Conservation (phyloP, 2,797 vertebrate genomes). For the Varecia variegata region DNA sequence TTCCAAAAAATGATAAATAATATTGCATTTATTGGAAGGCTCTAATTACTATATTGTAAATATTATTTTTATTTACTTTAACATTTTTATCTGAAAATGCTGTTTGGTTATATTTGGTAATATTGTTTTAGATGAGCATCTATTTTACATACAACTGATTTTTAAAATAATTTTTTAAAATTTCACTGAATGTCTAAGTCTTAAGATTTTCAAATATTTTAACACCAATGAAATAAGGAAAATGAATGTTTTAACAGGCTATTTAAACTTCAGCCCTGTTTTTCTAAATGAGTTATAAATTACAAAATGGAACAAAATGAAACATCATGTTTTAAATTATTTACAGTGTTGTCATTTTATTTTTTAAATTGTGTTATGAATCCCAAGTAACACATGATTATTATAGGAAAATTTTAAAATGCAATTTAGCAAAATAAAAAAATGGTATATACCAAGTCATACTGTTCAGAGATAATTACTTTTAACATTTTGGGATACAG, state of each 20-base stretch:
- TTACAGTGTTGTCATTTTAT: neutral
- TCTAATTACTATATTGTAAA: neutral
- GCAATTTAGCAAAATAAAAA: constrained; percentile 21
- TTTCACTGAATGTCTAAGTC: neutral
- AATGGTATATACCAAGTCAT: neutral
- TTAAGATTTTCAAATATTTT: constrained; percentile 40
- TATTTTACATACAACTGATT: neutral
- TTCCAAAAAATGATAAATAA: constrained; percentile 35
- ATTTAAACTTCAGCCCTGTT: neutral
- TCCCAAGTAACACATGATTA: neutral
- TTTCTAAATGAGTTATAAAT: constrained; percentile 12
- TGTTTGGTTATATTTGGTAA: neutral
- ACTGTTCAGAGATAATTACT: neutral
- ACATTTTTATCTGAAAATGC: neutral
- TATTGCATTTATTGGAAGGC: neutral
- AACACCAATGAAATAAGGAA: neutral
- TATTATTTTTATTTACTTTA: neutral
- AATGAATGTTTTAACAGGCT: neutral
- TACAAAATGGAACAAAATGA: neutral
- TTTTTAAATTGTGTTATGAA: neutral
- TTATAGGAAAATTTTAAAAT: neutral
- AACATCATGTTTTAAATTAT: neutral
- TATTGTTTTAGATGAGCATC: neutral
- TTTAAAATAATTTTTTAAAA: neutral
- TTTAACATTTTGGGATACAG: neutral